Conservation (phyloP, 2,888 invertebrate genomes). For the Melanostoma mellinum region DNA sequence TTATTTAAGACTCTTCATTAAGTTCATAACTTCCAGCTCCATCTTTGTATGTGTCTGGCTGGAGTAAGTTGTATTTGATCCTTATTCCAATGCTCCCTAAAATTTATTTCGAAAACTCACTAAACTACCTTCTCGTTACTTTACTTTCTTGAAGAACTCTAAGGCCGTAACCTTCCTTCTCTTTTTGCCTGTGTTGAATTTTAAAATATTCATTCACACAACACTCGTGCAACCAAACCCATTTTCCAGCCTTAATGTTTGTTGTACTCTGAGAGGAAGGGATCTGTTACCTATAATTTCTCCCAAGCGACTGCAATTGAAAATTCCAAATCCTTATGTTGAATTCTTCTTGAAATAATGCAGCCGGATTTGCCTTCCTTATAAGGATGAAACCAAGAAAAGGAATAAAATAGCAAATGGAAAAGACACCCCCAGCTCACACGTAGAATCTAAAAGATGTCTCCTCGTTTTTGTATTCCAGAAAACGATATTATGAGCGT, state of each 20-base stretch:
- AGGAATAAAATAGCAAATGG: constrained; percentile 14
- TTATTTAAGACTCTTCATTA: too few relatives aligned
- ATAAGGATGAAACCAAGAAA: not conserved
- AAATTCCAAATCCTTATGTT: constrained; percentile 30
- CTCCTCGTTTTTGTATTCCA: constrained; percentile 44
- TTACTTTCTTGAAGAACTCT: too few relatives aligned
- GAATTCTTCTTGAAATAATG: constrained; percentile 36
- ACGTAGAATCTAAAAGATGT: constrained; percentile 13
- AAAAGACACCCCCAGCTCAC: constrained; percentile 26
- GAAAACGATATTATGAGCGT: constrained; percentile 67
- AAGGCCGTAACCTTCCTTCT: not conserved
- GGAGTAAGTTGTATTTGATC: too few relatives aligned
- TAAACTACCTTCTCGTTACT: too few relatives aligned
- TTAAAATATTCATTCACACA: constrained; percentile 43
- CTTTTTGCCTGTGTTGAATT: constrained; percentile 20
- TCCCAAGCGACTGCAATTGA: constrained; percentile 44
- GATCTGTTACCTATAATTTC: constrained; percentile 31
- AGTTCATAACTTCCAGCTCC: too few relatives aligned
- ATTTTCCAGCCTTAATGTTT: not conserved
- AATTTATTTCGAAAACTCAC: too few relatives aligned
- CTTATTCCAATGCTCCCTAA: too few relatives aligned
- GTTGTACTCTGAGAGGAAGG: not conserved
- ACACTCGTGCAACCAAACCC: not conserved
- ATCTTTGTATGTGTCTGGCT: too few relatives aligned
- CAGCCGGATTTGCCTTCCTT: constrained; percentile 20